Conservation (phyloP, 2,113 vertebrate genomes). For the Acinonyx jubatus region DNA sequence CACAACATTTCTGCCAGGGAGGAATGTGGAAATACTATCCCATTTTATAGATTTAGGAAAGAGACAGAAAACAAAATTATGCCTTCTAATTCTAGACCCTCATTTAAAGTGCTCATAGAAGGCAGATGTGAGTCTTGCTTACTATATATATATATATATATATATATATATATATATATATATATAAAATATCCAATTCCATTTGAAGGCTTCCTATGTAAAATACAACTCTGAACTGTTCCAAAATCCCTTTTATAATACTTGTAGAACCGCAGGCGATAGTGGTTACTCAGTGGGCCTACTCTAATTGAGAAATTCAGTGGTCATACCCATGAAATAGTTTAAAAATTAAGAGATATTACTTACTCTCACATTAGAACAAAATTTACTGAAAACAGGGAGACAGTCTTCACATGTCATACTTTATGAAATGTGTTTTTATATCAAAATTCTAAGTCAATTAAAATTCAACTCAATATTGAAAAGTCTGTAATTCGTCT, state of each 20-base stretch:
- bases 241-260: not conserved
- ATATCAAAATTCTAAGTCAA: conserved; percentile 25
- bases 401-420: not conserved
- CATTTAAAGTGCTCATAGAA: not conserved
- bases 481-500: not conserved
- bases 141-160: not conserved
- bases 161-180: not conserved
- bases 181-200: not conserved
- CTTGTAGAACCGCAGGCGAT: not conserved
- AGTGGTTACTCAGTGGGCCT: not conserved
- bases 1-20: not conserved
- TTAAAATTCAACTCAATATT: not conserved
- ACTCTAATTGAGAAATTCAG: not conserved
- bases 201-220: not conserved
- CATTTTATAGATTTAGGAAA: not conserved
- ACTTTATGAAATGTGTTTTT: not conserved
- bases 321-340: not conserved
- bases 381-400: not conserved
- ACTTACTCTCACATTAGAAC: not conserved
- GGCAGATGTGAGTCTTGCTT: not conserved
- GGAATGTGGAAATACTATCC: not conserved
- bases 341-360: conserved; percentile 24
- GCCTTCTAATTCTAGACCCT: not conserved
- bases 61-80: not conserved
- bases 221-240: not conserved